Evolutionary conservation across 2,888 invertebrate species (phyloP).

Genomic region (Tribolium freemani): DNA sequence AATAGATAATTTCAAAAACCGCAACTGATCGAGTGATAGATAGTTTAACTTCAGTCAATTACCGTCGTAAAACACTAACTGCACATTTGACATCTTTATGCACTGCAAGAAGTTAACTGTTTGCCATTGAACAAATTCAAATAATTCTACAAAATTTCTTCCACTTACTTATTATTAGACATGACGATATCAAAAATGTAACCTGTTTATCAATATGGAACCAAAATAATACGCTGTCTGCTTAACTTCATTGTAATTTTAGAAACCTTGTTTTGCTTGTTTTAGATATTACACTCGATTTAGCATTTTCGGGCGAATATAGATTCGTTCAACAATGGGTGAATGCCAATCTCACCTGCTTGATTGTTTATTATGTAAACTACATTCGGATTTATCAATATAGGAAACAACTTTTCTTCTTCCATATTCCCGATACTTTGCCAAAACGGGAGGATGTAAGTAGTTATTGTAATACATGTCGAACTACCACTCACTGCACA

Average conservation of each 20-base stretch:
- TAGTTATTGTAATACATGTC: conserved; percentile 66
- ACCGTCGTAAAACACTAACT: too few species aligned
- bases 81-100: too few species aligned
- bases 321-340: background rate
- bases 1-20: background rate
- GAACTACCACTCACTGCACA: conserved; percentile 13
- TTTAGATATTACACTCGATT: background rate
- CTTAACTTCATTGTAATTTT: background rate
- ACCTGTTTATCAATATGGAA: background rate
- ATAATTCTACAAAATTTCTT: background rate
- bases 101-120: too few species aligned
- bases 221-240: background rate
- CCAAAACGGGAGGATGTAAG: conserved; percentile 64
- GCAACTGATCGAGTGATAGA: background rate
- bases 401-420: conserved; percentile 61
- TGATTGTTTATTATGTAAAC: conserved; percentile 55
- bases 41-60: too few species aligned
- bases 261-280: background rate
- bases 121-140: too few species aligned
- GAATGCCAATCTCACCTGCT: conserved; percentile 46
- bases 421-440: conserved; percentile 61
- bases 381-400: conserved; percentile 62
- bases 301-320: background rate
- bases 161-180: background rate
- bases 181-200: background rate